A percentile compares a stretch with the other conserved stretches of the same genome.
These are phyloP conservation scores for Nestor notabilis DNA, from an alignment of 2,113 vertebrate genomes.

Conservation along the genomic window DNA sequence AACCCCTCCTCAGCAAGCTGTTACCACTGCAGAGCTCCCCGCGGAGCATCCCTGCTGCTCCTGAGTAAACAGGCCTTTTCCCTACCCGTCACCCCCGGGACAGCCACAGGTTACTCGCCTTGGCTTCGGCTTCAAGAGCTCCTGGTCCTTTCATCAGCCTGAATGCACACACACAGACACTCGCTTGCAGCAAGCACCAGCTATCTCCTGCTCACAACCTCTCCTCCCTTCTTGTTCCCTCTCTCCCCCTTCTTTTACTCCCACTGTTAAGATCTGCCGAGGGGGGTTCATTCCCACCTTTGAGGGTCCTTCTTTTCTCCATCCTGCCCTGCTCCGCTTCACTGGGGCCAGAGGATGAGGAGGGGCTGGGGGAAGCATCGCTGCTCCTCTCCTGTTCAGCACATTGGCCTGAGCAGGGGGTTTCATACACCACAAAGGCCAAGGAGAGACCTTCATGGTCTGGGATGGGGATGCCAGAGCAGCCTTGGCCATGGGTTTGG, in stretches of 20 bases:
- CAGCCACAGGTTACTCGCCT: not conserved
- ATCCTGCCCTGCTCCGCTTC: not conserved
- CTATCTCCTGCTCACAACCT: not conserved
- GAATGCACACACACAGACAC: too few species aligned
- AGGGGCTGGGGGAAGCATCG: not conserved
- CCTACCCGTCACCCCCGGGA: not conserved
- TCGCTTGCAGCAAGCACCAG: not conserved
- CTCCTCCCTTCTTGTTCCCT: not conserved
- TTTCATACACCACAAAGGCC: not conserved
- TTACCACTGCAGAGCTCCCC: not conserved
- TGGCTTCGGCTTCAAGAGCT: not conserved
- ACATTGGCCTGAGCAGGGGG: accelerated
- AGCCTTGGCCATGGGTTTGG: not conserved
- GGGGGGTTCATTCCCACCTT: not conserved
- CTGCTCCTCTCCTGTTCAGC: not conserved
- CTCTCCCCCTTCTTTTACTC: not conserved
- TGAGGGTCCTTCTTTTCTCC: not conserved
- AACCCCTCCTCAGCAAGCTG: not conserved
- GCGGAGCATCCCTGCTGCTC: not conserved
- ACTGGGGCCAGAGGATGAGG: not conserved
- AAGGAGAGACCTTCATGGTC: accelerated
- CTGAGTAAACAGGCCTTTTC: not conserved
- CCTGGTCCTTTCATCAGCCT: not conserved
- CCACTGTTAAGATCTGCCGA: not conserved
- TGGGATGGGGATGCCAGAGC: not conserved